A percentile compares a stretch with the other conserved stretches of the same genome.
These are phyloP conservation scores for Andrena camellia DNA, from an alignment of 2,888 invertebrate species.

Conservation along the genomic window DNA sequence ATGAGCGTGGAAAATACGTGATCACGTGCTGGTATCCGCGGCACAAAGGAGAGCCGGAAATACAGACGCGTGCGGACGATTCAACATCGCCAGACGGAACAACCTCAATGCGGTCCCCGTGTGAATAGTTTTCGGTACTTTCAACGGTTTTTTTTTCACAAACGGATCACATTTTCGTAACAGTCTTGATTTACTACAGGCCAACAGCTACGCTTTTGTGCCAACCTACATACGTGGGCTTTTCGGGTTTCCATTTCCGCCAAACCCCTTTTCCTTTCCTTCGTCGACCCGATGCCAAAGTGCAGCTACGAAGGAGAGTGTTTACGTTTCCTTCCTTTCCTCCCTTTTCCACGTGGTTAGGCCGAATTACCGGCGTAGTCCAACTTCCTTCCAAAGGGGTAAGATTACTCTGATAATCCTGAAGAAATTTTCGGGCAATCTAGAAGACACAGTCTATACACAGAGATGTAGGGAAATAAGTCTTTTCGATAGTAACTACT, in stretches of 20 bases:
- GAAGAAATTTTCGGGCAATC: no score
- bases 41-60: slow-evolving; percentile 40
- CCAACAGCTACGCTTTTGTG: slow-evolving; percentile 33
- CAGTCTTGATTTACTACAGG: slow-evolving; percentile 48
- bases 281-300: slow-evolving; percentile 35
- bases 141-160: slow-evolving; percentile 17
- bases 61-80: slow-evolving; percentile 36
- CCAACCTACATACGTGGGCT: slow-evolving; percentile 2
- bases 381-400: neutral
- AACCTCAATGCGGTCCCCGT: slow-evolving; percentile 45
- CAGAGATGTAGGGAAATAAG: no score
- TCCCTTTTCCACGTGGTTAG: slow-evolving; percentile 37
- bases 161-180: slow-evolving; percentile 58
- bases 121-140: slow-evolving; percentile 45
- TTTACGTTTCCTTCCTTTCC: slow-evolving; percentile 32
- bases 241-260: slow-evolving; percentile 31
- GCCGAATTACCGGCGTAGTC: slow-evolving; percentile 25
- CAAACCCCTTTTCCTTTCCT: slow-evolving; percentile 20
- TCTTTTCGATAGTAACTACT: no score
- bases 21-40: slow-evolving; percentile 36
- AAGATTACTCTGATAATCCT: slow-evolving; percentile 7
- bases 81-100: slow-evolving; percentile 29
- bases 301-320: slow-evolving; percentile 34
- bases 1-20: slow-evolving; percentile 48
- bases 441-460: no score